These are phyloP conservation scores for Micrasema minimum DNA, from an alignment of 1,140 invertebrate species.

Conservation along the genomic window DNA sequence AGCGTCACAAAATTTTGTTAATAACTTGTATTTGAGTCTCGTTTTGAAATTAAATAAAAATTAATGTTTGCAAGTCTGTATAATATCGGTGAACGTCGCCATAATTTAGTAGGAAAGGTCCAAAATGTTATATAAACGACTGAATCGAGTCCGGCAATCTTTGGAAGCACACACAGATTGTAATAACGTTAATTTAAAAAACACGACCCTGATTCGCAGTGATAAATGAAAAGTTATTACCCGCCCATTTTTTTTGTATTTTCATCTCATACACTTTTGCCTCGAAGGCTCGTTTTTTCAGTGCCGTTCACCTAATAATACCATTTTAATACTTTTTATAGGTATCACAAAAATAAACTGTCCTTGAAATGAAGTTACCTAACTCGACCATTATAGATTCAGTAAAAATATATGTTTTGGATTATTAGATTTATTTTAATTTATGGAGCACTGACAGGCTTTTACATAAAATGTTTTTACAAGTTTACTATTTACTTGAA, in stretches of 20 bases:
- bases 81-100: background rate
- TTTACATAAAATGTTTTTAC: too few species aligned
- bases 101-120: slow-evolving; percentile 8
- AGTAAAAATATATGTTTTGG: too few species aligned
- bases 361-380: too few species aligned
- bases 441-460: too few species aligned
- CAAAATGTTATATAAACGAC: background rate
- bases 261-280: background rate
- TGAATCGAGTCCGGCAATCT: slow-evolving; percentile 17
- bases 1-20: too few species aligned
- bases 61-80: slow-evolving; percentile 2
- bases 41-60: slow-evolving; percentile 19
- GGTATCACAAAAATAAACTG: too few species aligned
- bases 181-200: slow-evolving; percentile 27
- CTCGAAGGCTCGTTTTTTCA: too few species aligned
- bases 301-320: too few species aligned
- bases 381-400: too few species aligned
- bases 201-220: background rate
- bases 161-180: slow-evolving; percentile 10
- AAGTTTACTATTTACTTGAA: too few species aligned
- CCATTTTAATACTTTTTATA: too few species aligned
- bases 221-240: slow-evolving; percentile 9
- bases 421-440: too few species aligned
- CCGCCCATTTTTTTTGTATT: background rate
- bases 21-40: slow-evolving; percentile 1